These are phyloP conservation scores for Macropis europaea DNA, from an alignment of 2,888 invertebrate species.

Conservation along the genomic window DNA sequence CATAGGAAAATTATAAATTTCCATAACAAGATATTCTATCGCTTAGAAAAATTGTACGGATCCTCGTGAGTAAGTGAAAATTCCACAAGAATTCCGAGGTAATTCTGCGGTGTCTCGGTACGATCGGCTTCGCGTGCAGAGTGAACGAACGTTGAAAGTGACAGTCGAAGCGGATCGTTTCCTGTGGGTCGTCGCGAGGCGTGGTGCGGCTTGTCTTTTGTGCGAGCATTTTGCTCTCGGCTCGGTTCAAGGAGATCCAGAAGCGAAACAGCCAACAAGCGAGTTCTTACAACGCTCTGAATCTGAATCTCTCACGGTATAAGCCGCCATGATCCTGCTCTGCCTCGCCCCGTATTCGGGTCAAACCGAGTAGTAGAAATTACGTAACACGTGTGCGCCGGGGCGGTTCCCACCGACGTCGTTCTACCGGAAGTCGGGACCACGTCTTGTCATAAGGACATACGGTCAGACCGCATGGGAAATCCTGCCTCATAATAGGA, in stretches of 20 bases:
- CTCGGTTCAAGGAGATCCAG: constrained; percentile 77
- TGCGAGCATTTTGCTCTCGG: constrained; percentile 59
- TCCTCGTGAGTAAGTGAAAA: no score
- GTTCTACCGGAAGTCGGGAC: constrained; percentile 69
- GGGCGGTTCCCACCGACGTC: constrained; percentile 72
- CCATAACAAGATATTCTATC: no score
- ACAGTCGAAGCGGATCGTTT: constrained; percentile 53
- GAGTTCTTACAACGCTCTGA: constrained; percentile 76
- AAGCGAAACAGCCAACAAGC: constrained; percentile 61
- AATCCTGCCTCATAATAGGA: constrained; percentile 22
- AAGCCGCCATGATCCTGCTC: constrained; percentile 57
- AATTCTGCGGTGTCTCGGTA: no score
- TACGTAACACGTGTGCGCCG: constrained; percentile 66
- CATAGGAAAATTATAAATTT: no score
- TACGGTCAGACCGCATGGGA: constrained; percentile 45
- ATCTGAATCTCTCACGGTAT: constrained; percentile 77
- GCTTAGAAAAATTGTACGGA: no score
- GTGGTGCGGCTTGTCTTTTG: constrained; percentile 64
- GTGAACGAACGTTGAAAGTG: constrained; percentile 33
- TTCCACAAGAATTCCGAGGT: no score
- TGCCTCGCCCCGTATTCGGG: constrained; percentile 75
- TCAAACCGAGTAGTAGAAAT: constrained; percentile 70
- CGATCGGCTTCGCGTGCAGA: background rate
- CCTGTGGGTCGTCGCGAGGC: constrained; percentile 63
- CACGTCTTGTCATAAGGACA: constrained; percentile 45